A percentile compares a stretch with the other conserved stretches of the same genome.
phyloP scores from a whole-genome alignment of 1,140 invertebrate genomes.

The Bemisia tabaci region DNA sequence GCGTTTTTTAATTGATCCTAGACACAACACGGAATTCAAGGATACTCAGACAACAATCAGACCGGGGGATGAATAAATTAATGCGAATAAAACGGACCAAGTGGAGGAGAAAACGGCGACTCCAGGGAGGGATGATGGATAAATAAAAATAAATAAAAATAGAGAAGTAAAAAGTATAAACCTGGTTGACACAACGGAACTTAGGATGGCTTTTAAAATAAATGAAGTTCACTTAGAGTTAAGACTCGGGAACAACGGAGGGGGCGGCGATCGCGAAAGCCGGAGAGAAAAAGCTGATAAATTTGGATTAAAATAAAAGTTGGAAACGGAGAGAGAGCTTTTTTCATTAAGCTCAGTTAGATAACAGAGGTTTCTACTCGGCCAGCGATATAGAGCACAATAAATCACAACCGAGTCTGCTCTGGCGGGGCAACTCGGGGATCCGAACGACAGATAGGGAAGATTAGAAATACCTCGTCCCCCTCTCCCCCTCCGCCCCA shows the following conservation, averaged over 20 bases:
- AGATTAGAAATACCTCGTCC: not conserved
- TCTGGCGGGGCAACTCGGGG: not conserved
- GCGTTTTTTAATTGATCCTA: too few relatives aligned
- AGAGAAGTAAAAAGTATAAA: not conserved
- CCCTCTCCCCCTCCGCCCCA: not conserved
- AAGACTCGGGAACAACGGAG: not conserved
- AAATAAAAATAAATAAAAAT: not conserved
- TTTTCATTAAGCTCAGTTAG: conserved; percentile 1
- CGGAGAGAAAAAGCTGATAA: conserved; percentile 2
- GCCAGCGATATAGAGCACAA: not conserved
- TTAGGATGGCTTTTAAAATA: not conserved
- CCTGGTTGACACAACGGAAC: not conserved
- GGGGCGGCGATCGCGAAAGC: not conserved
- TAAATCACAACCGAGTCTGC: not conserved
- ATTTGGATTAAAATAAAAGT: conserved; percentile 7
- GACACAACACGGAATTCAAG: too few relatives aligned
- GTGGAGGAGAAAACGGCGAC: too few relatives aligned
- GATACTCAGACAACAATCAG: too few relatives aligned
- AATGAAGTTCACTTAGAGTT: not conserved
- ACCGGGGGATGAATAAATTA: too few relatives aligned
- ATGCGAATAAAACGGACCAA: too few relatives aligned
- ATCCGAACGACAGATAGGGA: not conserved
- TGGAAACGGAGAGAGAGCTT: not conserved
- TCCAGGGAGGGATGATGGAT: too few relatives aligned
- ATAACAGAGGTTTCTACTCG: not conserved